These are phyloP conservation scores for Pteronotus mesoamericanus DNA, from an alignment of 2,797 vertebrate genomes.

Conservation along the genomic window DNA sequence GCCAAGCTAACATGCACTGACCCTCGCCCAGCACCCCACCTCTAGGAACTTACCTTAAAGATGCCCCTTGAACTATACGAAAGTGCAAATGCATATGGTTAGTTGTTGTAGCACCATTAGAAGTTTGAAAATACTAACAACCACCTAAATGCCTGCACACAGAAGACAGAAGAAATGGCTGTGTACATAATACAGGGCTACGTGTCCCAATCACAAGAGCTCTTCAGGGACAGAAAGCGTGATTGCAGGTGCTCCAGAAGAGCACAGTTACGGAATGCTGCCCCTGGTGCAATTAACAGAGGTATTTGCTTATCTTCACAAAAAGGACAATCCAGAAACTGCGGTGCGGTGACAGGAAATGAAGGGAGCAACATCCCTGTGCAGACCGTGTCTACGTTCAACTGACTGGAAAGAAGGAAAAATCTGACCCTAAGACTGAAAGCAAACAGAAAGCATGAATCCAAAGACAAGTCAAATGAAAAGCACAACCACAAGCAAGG, in stretches of 20 bases:
- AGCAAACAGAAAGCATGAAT: rapidly evolving
- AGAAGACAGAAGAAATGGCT: too few relatives aligned
- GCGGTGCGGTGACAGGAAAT: too few relatives aligned
- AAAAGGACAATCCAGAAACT: neutral
- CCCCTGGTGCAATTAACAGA: too few relatives aligned
- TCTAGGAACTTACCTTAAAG: neutral
- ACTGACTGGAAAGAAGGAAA: neutral
- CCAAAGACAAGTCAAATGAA: too few relatives aligned
- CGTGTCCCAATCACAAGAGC: too few relatives aligned
- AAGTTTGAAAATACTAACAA: neutral
- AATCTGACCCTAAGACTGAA: rapidly evolving
- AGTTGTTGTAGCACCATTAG: too few relatives aligned
- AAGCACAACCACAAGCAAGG: neutral
- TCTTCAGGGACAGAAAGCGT: rapidly evolving
- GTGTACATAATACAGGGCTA: rapidly evolving
- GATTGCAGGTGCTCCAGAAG: neutral
- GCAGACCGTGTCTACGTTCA: rapidly evolving
- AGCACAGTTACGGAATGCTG: neutral
- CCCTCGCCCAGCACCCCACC: neutral
- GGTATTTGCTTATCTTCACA: neutral
- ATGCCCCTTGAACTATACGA: neutral
- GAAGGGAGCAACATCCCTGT: neutral
- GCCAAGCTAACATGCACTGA: rapidly evolving
- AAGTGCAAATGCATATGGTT: rapidly evolving
- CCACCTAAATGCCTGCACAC: neutral